Base-by-base conservation (phyloP, 2,113 vertebrate species). In the Solea solea region DNA sequence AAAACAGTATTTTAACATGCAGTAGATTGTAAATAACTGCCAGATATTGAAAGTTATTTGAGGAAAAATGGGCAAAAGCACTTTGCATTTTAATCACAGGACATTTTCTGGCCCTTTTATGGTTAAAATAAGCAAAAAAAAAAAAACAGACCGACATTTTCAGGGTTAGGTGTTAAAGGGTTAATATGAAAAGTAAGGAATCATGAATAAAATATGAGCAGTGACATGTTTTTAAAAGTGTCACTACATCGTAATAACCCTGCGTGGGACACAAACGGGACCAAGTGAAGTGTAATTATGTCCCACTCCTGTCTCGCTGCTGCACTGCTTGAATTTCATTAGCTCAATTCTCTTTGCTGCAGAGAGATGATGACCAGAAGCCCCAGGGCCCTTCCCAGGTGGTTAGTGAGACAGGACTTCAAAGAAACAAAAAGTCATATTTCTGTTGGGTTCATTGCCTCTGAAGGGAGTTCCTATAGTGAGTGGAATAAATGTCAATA, bases 321-420 rank as follows among this genome's bases (percentile, higher is more conserved):
- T 74, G 76, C 80, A 41, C 55, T 34, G 73, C 71, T 53, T 54
- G 64, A 79, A 69, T 90, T 89, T 87, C 87, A 91, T 90, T 88
- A 86, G 67, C 72, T 82, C 45, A 44, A 77, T 81, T 87, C 81
- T 83, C 81, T 64, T 80, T 63, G 77, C 76, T 46, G 71, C 64
- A 55, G 72, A 79, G 49, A 88, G 68, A 84, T 83, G 80, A 82
- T 71, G 83, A 77, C 74, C 87, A 71, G 66, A 80, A 72, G 83
- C 79, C 81, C 80, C 3, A 1, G 83, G 77, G 77, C 73, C 67
- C 54, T 46, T 60, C 64, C 72, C 74, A 85, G 81, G 76, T 85
- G 83, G 78, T 76, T 83, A 72, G 62, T 34, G 64, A 84, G 74
- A 86, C 2, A 7, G 55, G 42, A 80, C 69, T 80, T 81, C 63